Percentiles rank a stretch among this genome's conserved stretches.
These are phyloP conservation scores for Heteropelma amictum DNA, from an alignment of 2,888 invertebrate species.

Conservation along the genomic window DNA sequence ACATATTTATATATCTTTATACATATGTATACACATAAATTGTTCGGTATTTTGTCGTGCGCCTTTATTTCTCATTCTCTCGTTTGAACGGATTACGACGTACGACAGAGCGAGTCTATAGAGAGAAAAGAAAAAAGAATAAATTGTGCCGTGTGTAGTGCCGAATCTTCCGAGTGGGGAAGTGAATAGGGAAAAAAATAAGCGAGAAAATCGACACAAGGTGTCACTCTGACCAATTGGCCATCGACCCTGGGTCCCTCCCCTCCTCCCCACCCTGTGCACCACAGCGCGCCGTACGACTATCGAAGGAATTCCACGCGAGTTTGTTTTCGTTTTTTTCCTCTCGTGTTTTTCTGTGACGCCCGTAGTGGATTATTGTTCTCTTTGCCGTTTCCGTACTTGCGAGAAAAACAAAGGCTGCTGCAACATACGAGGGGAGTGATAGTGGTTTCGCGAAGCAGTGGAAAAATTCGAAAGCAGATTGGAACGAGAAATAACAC, in stretches of 20 bases:
- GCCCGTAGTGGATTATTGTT: too few relatives aligned
- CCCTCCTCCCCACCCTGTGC: background rate
- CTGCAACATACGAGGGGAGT: background rate
- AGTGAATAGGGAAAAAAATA: background rate
- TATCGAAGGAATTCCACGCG: slow-evolving; percentile 37
- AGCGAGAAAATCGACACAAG: slow-evolving; percentile 44
- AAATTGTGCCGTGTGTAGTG: background rate
- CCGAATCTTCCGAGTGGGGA: background rate
- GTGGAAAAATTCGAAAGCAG: background rate
- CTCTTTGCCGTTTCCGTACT: background rate
- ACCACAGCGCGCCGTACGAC: slow-evolving; percentile 10
- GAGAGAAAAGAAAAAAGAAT: too few relatives aligned
- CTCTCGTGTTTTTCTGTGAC: background rate
- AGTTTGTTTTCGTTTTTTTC: slow-evolving; percentile 26
- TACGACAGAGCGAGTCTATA: background rate
- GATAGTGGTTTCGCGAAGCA: background rate
- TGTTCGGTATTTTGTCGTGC: slow-evolving; percentile 39
- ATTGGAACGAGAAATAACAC: slow-evolving; percentile 10
- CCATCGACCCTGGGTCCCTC: slow-evolving; percentile 41
- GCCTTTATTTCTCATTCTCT: slow-evolving; percentile 33
- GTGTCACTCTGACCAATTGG: slow-evolving; percentile 43
- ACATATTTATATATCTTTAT: too few relatives aligned
- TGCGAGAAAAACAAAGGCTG: background rate
- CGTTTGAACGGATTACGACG: slow-evolving; percentile 4
- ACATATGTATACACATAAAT: slow-evolving; percentile 36